Evolutionary conservation across 2,888 invertebrate species (phyloP).

Genomic region (Pachydiplax longipennis): DNA sequence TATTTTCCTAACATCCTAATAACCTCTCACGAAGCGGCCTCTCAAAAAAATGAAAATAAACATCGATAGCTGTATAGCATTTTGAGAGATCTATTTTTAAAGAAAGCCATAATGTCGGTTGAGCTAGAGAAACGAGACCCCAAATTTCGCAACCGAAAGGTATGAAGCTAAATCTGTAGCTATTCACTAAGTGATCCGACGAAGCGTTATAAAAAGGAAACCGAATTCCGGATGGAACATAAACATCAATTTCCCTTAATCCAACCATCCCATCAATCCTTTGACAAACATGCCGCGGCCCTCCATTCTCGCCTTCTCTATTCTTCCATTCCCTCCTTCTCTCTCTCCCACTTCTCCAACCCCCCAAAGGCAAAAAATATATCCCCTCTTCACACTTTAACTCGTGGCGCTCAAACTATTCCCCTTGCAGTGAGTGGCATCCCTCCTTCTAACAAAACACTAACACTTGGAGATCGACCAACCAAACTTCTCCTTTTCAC

Average conservation of each 20-base stretch:
- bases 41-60: too few relatives aligned
- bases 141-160: too few relatives aligned
- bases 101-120: too few relatives aligned
- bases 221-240: constrained; percentile 3
- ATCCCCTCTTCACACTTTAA: constrained; percentile 43
- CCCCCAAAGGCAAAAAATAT: background rate
- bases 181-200: background rate
- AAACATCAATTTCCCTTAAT: constrained; percentile 34
- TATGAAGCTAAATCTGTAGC: background rate
- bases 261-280: constrained; percentile 26
- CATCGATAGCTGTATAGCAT: too few relatives aligned
- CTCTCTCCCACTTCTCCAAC: background rate
- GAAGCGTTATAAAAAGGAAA: background rate
- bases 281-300: constrained; percentile 29
- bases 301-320: background rate
- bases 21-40: too few relatives aligned
- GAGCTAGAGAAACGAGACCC: too few relatives aligned
- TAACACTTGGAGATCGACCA: constrained; percentile 10
- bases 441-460: constrained; percentile 36
- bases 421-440: constrained; percentile 10
- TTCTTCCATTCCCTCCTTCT: background rate
- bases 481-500: constrained; percentile 13
- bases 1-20: too few relatives aligned
- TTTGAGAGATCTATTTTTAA: too few relatives aligned
- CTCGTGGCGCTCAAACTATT: constrained; percentile 5